Conservation (phyloP, 2,797 vertebrate genomes). For the Lacerta viridis region DNA sequence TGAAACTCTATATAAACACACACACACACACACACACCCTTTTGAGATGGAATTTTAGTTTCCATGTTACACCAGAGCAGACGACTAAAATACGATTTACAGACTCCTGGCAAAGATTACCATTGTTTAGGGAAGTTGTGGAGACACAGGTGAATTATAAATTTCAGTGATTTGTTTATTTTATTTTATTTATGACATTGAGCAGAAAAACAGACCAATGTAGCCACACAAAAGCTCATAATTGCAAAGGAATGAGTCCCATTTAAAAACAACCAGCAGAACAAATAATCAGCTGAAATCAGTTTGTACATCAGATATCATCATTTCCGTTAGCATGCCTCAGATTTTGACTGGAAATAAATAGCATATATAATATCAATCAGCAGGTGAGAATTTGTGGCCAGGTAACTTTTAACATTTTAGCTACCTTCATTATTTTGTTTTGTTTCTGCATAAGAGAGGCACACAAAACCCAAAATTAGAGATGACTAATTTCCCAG, state of each 20-base stretch:
- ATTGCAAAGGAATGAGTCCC: not conserved
- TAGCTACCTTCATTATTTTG: not conserved
- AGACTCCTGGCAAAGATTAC: constrained; percentile 19
- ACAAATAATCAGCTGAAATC: not conserved
- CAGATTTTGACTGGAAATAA: not conserved
- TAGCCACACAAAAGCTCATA: not conserved
- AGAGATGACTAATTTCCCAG: constrained; percentile 9
- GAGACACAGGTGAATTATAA: fast-evolving
- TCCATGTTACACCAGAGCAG: fast-evolving
- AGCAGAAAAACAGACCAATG: fast-evolving
- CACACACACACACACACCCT: not conserved
- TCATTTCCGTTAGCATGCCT: not conserved
- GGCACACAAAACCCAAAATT: not conserved
- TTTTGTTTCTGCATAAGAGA: not conserved
- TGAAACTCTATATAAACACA: not conserved
- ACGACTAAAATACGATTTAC: not conserved
- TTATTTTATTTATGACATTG: fast-evolving
- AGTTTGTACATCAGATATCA: fast-evolving
- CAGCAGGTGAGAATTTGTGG: fast-evolving
- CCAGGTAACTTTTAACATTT: not conserved
- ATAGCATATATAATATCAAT: fast-evolving
- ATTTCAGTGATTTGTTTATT: not conserved
- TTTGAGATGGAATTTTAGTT: not conserved
- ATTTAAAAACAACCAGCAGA: not conserved
- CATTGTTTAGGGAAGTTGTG: not conserved